phyloP scores from a whole-genome alignment of 2,113 vertebrate genomes.

The Athene cunicularia region DNA sequence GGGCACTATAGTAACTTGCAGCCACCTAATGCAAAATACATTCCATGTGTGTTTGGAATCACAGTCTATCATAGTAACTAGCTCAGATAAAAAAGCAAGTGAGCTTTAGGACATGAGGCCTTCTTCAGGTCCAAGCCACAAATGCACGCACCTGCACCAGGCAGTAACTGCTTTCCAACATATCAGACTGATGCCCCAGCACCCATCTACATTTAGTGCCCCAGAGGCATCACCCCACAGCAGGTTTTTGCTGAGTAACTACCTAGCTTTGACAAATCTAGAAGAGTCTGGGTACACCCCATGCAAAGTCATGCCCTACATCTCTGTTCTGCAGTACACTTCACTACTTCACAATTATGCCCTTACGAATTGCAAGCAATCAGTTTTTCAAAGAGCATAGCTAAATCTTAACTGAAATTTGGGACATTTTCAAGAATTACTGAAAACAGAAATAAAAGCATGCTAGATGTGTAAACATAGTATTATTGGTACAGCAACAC shows the following conservation, averaged over 20 bases:
- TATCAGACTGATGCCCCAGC: not conserved
- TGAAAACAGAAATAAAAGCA: not conserved
- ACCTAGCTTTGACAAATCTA: not conserved
- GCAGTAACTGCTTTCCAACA: not conserved
- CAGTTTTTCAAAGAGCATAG: not conserved
- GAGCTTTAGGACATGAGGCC: not conserved
- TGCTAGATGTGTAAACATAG: not conserved
- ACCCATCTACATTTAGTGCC: not conserved
- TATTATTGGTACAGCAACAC: not conserved
- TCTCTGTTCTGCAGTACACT: not conserved
- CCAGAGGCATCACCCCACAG: not conserved
- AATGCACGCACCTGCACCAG: not conserved
- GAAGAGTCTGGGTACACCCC: not conserved
- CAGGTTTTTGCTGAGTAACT: not conserved
- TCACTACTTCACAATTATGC: not conserved
- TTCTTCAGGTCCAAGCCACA: not conserved
- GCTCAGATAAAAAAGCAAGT: not conserved
- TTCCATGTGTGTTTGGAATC: not conserved
- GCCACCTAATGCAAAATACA: not conserved
- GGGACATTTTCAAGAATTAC: not conserved
- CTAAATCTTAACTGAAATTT: not conserved
- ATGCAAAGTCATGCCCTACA: fast-evolving
- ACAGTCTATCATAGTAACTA: not conserved
- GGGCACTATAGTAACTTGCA: not conserved
- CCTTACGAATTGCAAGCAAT: not conserved